These are phyloP conservation scores for Leucozona laternaria DNA, from an alignment of 2,888 invertebrate species.

Conservation along the genomic window DNA sequence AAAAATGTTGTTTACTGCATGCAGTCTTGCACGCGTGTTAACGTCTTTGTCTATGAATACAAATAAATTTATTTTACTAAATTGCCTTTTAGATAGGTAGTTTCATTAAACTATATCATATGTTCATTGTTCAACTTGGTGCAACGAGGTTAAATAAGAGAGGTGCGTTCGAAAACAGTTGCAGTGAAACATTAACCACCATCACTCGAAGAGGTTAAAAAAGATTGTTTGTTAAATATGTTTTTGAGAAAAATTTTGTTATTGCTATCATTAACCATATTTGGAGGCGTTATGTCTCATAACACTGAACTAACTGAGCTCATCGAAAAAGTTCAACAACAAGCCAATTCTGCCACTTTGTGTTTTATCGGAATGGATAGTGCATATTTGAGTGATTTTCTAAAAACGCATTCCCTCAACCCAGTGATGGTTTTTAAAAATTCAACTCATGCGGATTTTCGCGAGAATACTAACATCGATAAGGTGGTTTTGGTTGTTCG, in stretches of 20 bases:
- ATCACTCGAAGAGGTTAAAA: not conserved
- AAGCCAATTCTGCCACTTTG: constrained; percentile 2
- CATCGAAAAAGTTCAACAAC: constrained; percentile 25
- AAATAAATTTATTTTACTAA: too few species aligned
- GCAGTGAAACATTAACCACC: not conserved
- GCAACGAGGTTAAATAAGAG: not conserved
- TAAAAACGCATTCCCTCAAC: not conserved
- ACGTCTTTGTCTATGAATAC: too few species aligned
- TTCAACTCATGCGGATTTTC: not conserved
- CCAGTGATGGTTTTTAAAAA: constrained; percentile 2
- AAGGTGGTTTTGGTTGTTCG: constrained; percentile 5
- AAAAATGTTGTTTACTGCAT: too few species aligned
- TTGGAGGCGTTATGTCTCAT: not conserved
- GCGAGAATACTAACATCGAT: not conserved
- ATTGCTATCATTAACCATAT: not conserved
- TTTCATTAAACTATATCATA: too few species aligned
- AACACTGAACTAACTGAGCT: not conserved
- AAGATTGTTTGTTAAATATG: not conserved
- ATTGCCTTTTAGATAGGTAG: too few species aligned
- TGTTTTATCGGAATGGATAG: constrained; percentile 12
- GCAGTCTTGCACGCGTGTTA: too few species aligned
- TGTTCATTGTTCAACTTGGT: not conserved
- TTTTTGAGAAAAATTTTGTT: not conserved
- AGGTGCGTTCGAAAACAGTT: not conserved
- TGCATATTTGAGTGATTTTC: constrained; percentile 6